These are phyloP conservation scores for Romanogobio albipinnatus DNA, from an alignment of 2,113 vertebrate species.

Conservation along the genomic window DNA sequence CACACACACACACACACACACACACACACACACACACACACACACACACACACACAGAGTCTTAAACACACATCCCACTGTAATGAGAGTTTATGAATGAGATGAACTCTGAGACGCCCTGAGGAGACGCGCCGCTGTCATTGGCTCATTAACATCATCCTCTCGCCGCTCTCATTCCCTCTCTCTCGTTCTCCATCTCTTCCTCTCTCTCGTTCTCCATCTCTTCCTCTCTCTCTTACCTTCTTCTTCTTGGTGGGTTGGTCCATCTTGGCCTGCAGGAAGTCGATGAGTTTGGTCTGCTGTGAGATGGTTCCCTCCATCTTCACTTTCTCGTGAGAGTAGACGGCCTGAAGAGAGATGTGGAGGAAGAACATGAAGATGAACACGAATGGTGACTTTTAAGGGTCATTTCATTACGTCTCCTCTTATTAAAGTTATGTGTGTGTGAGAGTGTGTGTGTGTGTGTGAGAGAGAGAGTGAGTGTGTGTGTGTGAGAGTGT, in stretches of 20 bases:
- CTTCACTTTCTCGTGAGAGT: slow-evolving; percentile 98
- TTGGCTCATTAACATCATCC: background rate
- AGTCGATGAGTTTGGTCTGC: slow-evolving; percentile 99
- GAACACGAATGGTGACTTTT: too few species aligned
- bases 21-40: too few species aligned
- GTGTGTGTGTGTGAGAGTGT: too few species aligned
- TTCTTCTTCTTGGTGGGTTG: slow-evolving; percentile 99
- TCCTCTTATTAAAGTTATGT: too few species aligned
- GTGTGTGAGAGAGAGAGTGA: too few species aligned
- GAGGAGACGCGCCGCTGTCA: background rate
- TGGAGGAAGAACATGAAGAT: background rate
- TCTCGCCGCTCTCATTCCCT: too few species aligned
- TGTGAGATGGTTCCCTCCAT: slow-evolving; percentile 99
- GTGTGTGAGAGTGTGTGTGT: too few species aligned
- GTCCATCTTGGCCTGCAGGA: slow-evolving; percentile 99
- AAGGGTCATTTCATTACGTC: too few species aligned
- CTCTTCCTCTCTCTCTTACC: slow-evolving; percentile 61
- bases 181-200: too few species aligned
- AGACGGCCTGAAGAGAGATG: slow-evolving; percentile 84
- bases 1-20: too few species aligned
- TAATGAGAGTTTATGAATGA: slow-evolving; percentile 41
- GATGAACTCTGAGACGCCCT: slow-evolving; percentile 11
- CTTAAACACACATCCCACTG: background rate
- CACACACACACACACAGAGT: background rate
- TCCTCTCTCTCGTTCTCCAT: too few species aligned